Base-by-base conservation (phyloP, 2,113 vertebrate genomes). In the Zosterops borbonicus region DNA sequence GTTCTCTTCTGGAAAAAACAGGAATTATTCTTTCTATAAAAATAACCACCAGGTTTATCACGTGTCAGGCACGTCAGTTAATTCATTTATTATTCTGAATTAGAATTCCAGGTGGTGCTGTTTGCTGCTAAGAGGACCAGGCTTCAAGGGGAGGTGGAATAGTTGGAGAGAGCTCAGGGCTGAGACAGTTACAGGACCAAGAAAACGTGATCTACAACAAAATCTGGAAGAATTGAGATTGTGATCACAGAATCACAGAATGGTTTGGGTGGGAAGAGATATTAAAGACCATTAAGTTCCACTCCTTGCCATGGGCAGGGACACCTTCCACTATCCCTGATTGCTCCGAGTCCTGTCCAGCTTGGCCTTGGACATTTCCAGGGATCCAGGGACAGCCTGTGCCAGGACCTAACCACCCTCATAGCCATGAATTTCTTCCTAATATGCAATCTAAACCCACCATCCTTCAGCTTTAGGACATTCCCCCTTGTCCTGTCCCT, bases 361-460 rank as follows among this genome's bases (percentile, higher is more conserved):
- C 18, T 22, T 24, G 44, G 9, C 22, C 67, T 88, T 27, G 35
- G 35, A 31, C 49, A 42, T 25, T 64, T 4, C 16, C 65, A 70
- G 75, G 25, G 42, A 56, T 50, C 22, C 47, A 83, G 67, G 35
- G 35, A 8, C 58, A 88, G 21, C 17, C 67, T 73, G 6, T 33
- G 17, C 59, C 50, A 73, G 31, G 31, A 12, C 8, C 35, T 65
- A 2, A 0, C 11, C 33, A 50, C 9, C 19, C 17, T 74, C 44
- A 9, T 4, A 44, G 44, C 0, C 0, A 50, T 0, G 0, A 33
- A 81, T 50, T 80, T 0, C 14, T 56, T 65, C 18, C 17, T 0
- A 33, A 37, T 23, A 1, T 33, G 50, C 3, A 1, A 42, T 56
- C 29, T 6, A 9, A 4, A 3, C 12, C 29, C 5, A 2, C 13